Conservation (phyloP, 2,113 vertebrate species). For the Lampris incognitus region DNA sequence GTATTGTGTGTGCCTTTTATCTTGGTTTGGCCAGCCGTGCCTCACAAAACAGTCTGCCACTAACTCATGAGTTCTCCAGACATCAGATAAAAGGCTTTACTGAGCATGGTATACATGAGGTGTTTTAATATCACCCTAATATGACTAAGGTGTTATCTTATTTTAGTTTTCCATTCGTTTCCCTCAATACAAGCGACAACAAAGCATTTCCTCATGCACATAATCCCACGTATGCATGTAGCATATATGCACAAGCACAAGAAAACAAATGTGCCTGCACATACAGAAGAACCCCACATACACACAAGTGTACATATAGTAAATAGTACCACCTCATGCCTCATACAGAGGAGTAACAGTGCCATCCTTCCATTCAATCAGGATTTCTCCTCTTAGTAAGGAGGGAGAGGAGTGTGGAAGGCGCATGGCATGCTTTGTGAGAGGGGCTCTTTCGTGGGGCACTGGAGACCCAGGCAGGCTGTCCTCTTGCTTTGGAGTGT, state of each 20-base stretch:
- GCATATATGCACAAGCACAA: neutral
- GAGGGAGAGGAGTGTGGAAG: slow-evolving; percentile 77
- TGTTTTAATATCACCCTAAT: neutral
- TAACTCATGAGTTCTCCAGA: slow-evolving; percentile 11
- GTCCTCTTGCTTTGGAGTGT: slow-evolving; percentile 61
- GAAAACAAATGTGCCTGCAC: neutral
- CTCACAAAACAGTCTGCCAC: neutral
- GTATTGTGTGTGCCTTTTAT: slow-evolving; percentile 16
- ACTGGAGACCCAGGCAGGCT: slow-evolving; percentile 76
- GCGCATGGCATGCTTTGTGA: slow-evolving; percentile 74
- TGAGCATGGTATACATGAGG: neutral
- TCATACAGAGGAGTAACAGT: slow-evolving; percentile 88
- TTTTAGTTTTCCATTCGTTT: neutral
- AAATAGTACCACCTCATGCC: slow-evolving; percentile 50
- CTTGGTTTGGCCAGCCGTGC: neutral
- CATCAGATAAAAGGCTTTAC: slow-evolving; percentile 4
- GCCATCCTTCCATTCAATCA: slow-evolving; percentile 89
- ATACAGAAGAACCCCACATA: neutral
- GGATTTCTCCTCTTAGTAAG: slow-evolving; percentile 84
- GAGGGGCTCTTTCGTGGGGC: slow-evolving; percentile 73
- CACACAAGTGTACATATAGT: neutral
- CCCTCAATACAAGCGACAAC: neutral
- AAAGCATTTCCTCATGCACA: neutral
- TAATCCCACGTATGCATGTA: neutral
- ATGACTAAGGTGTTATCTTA: too few species aligned